These are phyloP conservation scores for Drosophila pseudoananassae DNA, from an alignment of 1,140 invertebrate genomes.

Conservation along the genomic window DNA sequence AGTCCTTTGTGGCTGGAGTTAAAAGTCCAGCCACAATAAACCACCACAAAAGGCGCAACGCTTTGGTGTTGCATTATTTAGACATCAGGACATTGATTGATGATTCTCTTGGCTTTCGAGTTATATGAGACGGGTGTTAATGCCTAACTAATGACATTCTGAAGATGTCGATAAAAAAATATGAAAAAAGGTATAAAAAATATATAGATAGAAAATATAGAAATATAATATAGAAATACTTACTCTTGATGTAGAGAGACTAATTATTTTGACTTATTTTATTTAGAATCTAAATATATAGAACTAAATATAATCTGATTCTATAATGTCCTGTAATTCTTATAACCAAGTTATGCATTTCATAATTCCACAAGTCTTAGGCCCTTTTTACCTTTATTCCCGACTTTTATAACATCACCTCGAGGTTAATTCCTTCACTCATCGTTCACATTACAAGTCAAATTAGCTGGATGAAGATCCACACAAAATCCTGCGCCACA, in stretches of 20 bases:
- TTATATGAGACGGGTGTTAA: conserved; percentile 50
- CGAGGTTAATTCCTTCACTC: conserved; percentile 1
- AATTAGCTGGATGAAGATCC: conserved; percentile 44
- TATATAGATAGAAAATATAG: no score
- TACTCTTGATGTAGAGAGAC: no score
- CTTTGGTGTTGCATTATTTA: conserved; percentile 67
- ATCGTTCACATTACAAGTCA: conserved; percentile 63
- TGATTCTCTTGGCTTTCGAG: conserved; percentile 34
- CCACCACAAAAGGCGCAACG: conserved; percentile 21
- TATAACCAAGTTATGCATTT: neutral
- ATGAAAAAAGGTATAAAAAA: no score
- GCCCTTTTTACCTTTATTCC: neutral
- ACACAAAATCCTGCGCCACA: conserved; percentile 52
- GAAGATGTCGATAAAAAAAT: no score
- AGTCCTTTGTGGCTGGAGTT: conserved; percentile 65
- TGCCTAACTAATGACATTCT: conserved; percentile 52
- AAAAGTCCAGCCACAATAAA: conserved; percentile 17
- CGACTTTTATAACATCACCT: neutral
- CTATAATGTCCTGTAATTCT: neutral
- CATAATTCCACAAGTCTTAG: neutral
- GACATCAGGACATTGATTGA: conserved; percentile 79
- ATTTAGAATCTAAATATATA: no score
- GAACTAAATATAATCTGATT: no score
- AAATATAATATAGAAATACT: no score
- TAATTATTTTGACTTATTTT: no score